A percentile compares a stretch with the other conserved stretches of the same genome.
These are phyloP conservation scores for Drosophila bocki DNA, from an alignment of 1,140 invertebrate genomes.

Conservation along the genomic window DNA sequence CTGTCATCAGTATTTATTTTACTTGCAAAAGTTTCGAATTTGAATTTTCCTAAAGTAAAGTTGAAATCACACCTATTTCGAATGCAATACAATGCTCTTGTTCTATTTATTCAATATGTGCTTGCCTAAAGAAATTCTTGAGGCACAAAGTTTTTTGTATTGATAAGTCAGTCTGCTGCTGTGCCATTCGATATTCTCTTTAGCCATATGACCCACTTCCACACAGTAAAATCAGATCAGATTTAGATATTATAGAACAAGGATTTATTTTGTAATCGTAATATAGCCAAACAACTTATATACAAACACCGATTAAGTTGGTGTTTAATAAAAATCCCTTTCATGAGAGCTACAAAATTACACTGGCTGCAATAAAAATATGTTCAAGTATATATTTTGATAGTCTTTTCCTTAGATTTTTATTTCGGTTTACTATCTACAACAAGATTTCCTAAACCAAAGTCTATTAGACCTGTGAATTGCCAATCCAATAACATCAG, in stretches of 20 bases:
- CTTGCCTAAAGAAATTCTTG: background rate
- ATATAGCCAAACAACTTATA: too few species aligned
- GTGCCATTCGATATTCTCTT: slow-evolving; percentile 1
- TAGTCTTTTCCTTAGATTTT: background rate
- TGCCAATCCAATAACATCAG: too few species aligned
- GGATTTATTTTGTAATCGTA: too few species aligned
- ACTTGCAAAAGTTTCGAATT: background rate
- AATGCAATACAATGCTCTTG: background rate
- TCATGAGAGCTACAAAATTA: background rate
- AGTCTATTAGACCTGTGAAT: too few species aligned
- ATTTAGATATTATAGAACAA: background rate
- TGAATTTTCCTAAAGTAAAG: background rate
- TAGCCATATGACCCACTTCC: background rate
- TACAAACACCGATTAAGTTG: background rate
- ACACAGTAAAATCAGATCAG: background rate
- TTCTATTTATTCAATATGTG: background rate
- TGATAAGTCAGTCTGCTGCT: background rate
- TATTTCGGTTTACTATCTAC: too few species aligned
- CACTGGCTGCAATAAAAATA: background rate
- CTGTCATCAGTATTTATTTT: background rate
- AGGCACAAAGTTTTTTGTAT: background rate
- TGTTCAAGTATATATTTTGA: background rate
- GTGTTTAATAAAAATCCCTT: background rate
- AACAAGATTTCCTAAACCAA: too few species aligned
- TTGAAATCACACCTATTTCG: background rate